phyloP scores from a whole-genome alignment of 2,797 vertebrate genomes.

The Pogoniulus pusillus region DNA sequence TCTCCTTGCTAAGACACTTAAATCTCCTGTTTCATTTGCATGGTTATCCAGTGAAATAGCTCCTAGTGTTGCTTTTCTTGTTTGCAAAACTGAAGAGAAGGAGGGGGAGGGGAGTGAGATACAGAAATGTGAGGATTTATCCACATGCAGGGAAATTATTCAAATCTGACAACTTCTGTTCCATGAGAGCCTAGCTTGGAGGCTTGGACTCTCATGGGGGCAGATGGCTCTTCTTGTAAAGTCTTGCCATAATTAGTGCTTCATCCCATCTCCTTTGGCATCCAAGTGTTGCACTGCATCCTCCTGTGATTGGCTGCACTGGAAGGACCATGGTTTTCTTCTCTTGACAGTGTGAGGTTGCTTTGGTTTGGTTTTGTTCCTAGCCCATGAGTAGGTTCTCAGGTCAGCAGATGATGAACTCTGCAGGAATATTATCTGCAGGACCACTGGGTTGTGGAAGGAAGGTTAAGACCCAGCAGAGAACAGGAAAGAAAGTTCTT shows the following conservation, averaged over 20 bases:
- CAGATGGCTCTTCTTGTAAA: conserved; percentile 53
- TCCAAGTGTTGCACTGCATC: background rate
- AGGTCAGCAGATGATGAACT: conserved; percentile 27
- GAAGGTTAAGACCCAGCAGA: background rate
- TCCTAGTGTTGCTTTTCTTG: conserved; percentile 74
- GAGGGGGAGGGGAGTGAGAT: background rate
- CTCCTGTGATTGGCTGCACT: background rate
- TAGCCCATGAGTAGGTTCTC: background rate
- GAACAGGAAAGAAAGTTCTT: background rate
- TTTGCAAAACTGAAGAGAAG: conserved; percentile 67
- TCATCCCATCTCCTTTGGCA: conserved; percentile 40
- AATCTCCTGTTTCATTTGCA: conserved; percentile 75
- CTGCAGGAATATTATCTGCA: background rate
- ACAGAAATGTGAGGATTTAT: conserved; percentile 65
- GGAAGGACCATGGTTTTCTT: background rate
- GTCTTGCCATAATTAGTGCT: conserved; percentile 68
- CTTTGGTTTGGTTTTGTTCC: background rate
- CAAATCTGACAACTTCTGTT: conserved; percentile 74
- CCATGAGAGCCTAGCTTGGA: conserved; percentile 59
- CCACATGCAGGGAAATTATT: conserved; percentile 72
- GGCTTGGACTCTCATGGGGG: conserved; percentile 53
- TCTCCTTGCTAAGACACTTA: conserved; percentile 70
- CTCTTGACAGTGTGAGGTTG: background rate
- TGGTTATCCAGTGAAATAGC: conserved; percentile 72
- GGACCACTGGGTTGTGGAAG: background rate